These are phyloP conservation scores for Bombus huntii DNA, from an alignment of 1,140 invertebrate species.

Conservation along the genomic window DNA sequence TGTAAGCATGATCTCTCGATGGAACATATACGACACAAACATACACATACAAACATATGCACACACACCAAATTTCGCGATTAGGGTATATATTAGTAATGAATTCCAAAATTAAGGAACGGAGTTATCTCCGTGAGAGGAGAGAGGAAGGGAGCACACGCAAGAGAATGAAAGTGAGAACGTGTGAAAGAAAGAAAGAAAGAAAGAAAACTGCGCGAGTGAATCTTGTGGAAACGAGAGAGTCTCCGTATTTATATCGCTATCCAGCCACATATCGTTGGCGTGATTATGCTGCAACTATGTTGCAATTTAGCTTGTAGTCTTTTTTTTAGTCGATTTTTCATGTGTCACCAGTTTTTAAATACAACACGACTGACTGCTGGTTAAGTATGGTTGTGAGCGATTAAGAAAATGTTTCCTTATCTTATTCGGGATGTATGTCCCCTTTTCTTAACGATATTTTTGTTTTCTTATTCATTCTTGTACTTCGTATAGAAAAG, in stretches of 20 bases:
- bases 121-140: background rate
- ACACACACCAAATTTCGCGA: constrained; percentile 19
- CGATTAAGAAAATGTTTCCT: constrained; percentile 27
- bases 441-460: constrained; percentile 50
- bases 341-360: constrained; percentile 67
- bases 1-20: constrained; percentile 44
- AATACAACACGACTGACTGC: constrained; percentile 77
- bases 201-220: background rate
- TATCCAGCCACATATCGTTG: constrained; percentile 45
- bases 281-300: constrained; percentile 53
- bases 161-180: constrained; percentile 8
- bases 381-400: constrained; percentile 80
- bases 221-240: constrained; percentile 38
- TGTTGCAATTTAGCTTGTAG: constrained; percentile 65
- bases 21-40: constrained; percentile 10
- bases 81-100: constrained; percentile 29
- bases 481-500: constrained; percentile 49
- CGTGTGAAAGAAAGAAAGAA: background rate
- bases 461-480: constrained; percentile 59
- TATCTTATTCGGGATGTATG: constrained; percentile 2
- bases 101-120: constrained; percentile 27
- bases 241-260: constrained; percentile 56
- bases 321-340: constrained; percentile 64
- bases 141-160: background rate
- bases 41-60: background rate